Percentiles rank a stretch among this genome's conserved stretches.
phyloP scores from a whole-genome alignment of 2,888 invertebrate species.

The Drosophila planitibia region DNA sequence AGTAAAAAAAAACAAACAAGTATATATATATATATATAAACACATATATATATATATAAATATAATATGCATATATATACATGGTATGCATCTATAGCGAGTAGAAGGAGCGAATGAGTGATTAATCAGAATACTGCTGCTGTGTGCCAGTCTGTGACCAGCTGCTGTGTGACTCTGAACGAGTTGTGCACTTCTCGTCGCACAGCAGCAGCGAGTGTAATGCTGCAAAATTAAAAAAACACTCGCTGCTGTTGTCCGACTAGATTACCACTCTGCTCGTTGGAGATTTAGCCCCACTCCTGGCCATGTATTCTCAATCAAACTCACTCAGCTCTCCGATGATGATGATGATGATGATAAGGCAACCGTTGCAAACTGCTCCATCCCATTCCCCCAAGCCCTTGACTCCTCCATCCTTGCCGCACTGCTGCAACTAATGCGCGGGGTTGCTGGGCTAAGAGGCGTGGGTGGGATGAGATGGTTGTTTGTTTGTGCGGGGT shows the following conservation, averaged over 20 bases:
- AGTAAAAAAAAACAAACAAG: slow-evolving; percentile 53
- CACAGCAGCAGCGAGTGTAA: slow-evolving; percentile 21
- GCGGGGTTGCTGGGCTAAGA: background rate
- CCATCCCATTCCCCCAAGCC: background rate
- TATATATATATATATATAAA: slow-evolving; percentile 49
- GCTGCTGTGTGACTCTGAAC: background rate
- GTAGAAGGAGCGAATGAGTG: slow-evolving; percentile 28
- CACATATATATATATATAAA: slow-evolving; percentile 46
- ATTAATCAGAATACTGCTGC: slow-evolving; percentile 20
- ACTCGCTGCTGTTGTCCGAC: slow-evolving; percentile 10
- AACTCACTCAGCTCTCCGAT: slow-evolving; percentile 1
- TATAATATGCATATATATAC: slow-evolving; percentile 36
- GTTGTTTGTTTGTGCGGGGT: background rate
- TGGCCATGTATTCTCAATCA: slow-evolving; percentile 19
- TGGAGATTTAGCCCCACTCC: background rate
- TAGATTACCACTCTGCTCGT: background rate
- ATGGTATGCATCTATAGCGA: slow-evolving; percentile 25
- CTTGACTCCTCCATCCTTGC: background rate
- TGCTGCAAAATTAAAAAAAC: slow-evolving; percentile 51
- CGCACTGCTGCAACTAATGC: slow-evolving; percentile 53
- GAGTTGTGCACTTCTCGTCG: background rate
- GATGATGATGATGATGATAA: slow-evolving; percentile 7
- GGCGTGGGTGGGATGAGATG: background rate
- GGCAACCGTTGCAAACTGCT: slow-evolving; percentile 10
- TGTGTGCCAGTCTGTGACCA: slow-evolving; percentile 10